Base-by-base conservation (phyloP, 2,797 vertebrate species). In the Menidia menidia region DNA sequence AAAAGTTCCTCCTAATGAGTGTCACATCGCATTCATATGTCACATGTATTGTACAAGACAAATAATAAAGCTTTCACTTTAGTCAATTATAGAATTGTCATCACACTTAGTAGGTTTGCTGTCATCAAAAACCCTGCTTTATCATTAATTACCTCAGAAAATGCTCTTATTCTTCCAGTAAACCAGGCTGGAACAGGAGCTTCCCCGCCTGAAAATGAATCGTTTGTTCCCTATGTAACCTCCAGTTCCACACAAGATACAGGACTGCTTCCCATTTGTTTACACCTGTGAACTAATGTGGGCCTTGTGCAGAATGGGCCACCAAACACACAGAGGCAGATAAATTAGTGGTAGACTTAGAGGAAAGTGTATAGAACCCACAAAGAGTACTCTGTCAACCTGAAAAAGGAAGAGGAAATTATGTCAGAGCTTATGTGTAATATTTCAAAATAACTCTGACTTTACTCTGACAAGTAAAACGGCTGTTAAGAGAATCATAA, bases 331-430 rank as follows among this genome's bases (percentile, higher is more conserved):
- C 70, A 63, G 59, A 77, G 83, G 76, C 50, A 68, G 35, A 72
- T 78, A 91, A 92, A 92, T 15, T 85, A 90, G 89, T 84, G 76
- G 78, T 79, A 65, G 45, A 76, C 64, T 66, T 16, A 32, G 53
- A 56, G 78, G 66, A 81, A 83, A 73, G 74, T 19, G 30, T 56
- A 64, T 62, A 77, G 75, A 70, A 80, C 81, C 77, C 58, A 72
- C 44, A 41, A 48, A 81, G 76, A 82, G 72, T 80, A 58, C 77
- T 82, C 60, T 43, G 73, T 81, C 74, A 44, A 87, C 66, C 79
- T 77, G 65, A 64, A 76, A 64, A 72, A 90, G 90, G 90, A 94
- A 93, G 84, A 87, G 88, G 92, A 93, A 92, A 92, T 91, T n/a
- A 84, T 67, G 73, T 90, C 88, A 87, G 67, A 80, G 75, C 71